Evolutionary conservation across 1,140 invertebrate species (phyloP).

Genomic region (Solenopsis fugax): DNA sequence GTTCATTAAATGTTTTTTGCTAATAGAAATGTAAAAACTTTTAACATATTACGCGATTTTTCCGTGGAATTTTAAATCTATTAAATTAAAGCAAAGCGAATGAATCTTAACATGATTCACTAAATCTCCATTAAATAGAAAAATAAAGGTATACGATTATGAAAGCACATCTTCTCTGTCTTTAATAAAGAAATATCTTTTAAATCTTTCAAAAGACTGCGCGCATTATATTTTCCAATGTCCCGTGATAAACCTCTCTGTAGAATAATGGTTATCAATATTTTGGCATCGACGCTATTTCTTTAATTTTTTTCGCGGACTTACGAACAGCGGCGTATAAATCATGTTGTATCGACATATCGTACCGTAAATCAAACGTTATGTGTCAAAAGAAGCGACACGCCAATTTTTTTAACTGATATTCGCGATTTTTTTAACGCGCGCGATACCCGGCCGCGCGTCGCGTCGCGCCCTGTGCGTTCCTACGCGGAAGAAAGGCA

Average conservation of each 20-base stretch:
- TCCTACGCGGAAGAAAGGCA: conserved; percentile 25
- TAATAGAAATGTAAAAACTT: conserved; percentile 25
- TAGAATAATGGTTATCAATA: background rate
- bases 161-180: background rate
- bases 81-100: conserved; percentile 9
- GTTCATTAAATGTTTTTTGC: background rate
- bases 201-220: background rate
- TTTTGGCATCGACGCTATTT: background rate
- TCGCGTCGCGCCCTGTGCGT: background rate
- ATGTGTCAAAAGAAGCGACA: conserved; percentile 39
- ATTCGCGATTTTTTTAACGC: conserved; percentile 45
- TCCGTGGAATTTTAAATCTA: background rate
- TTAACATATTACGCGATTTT: background rate
- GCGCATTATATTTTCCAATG: too few species aligned
- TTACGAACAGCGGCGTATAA: background rate
- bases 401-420: conserved; percentile 47
- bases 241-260: background rate
- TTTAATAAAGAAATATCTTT: background rate
- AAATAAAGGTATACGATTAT: background rate
- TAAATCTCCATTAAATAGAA: conserved; percentile 8
- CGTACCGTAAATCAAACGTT: conserved; percentile 45
- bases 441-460: conserved; percentile 24
- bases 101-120: background rate
- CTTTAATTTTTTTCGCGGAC: conserved; percentile 21
- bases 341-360: conserved; percentile 3